A percentile compares a stretch with the other conserved stretches of the same genome.
Conservation (phyloP, 2,113 vertebrate genomes). For the Arizona elegans region DNA sequence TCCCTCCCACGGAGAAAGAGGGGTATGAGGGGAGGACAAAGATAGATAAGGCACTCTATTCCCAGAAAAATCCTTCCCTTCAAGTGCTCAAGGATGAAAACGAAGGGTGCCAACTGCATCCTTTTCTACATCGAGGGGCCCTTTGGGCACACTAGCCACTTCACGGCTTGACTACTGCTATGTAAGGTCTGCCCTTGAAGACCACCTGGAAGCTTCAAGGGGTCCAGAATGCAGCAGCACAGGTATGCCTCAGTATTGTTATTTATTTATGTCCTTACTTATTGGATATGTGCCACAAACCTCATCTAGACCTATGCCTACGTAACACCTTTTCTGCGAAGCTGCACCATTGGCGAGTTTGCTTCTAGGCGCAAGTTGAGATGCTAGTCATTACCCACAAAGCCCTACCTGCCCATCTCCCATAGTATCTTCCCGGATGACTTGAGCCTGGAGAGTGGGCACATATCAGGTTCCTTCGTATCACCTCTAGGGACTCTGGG, state of each 20-base stretch:
- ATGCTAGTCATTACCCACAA: neutral
- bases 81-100: neutral
- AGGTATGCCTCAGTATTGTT: neutral
- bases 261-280: neutral
- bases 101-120: neutral
- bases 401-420: neutral
- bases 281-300: neutral
- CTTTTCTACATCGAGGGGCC: neutral
- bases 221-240: neutral
- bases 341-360: neutral
- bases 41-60: neutral
- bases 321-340: neutral
- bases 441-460: neutral
- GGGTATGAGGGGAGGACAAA: neutral
- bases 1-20: neutral
- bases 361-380: neutral
- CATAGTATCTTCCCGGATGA: neutral
- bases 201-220: neutral
- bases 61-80: neutral
- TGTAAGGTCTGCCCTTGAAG: neutral
- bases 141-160: neutral
- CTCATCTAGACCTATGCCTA: neutral
- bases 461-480: neutral
- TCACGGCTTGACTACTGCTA: neutral
- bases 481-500: neutral